Evolutionary conservation across 2,113 vertebrate species (phyloP).

Genomic region (Piaya cayana): DNA sequence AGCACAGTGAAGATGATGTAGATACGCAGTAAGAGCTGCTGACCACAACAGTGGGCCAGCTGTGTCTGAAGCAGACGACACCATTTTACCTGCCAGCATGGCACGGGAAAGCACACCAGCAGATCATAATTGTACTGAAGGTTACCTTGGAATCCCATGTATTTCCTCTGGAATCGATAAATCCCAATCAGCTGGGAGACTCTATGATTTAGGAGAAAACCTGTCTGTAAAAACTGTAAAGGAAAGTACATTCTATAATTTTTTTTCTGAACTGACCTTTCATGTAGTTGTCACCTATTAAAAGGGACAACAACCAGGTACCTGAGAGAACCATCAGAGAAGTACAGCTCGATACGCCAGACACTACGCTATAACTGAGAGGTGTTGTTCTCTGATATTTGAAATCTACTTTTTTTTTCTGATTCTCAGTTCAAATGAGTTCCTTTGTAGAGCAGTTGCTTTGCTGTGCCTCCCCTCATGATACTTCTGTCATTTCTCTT

Average conservation of each 20-base stretch:
- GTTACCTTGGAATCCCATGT: neutral
- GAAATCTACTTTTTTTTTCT: neutral
- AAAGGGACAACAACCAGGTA: neutral
- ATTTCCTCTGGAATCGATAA: neutral
- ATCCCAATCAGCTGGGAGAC: neutral
- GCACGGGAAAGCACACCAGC: neutral
- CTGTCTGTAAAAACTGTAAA: neutral
- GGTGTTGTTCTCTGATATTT: neutral
- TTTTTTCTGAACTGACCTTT: neutral
- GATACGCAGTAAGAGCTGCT: neutral
- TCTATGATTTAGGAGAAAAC: neutral
- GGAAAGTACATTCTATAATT: neutral
- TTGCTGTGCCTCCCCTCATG: neutral
- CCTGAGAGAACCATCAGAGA: fast-evolving
- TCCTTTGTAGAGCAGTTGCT: neutral
- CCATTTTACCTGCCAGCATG: neutral
- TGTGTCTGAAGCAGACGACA: neutral
- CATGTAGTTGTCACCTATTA: neutral
- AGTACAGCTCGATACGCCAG: neutral
- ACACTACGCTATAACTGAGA: neutral
- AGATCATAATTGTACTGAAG: neutral
- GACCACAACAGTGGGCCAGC: neutral
- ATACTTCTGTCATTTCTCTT: neutral
- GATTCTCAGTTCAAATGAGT: neutral
- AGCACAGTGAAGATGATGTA: neutral